Conservation (phyloP, 2,113 vertebrate genomes). For the Pomatorhinus ruficollis region DNA sequence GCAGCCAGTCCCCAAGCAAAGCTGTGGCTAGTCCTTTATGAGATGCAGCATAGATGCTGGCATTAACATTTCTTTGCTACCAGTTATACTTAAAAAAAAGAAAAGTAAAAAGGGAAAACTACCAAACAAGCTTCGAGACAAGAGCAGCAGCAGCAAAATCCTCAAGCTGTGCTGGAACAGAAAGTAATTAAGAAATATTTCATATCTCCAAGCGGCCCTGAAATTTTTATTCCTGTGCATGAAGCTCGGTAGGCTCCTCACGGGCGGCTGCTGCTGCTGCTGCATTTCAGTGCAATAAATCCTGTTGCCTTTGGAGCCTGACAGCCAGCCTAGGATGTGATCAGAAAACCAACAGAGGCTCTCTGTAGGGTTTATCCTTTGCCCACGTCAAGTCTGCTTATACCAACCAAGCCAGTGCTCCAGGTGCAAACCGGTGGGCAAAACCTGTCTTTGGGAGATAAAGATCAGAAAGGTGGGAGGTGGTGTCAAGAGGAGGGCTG, state of each 20-base stretch:
- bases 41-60: background rate
- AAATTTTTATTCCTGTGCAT: conserved; percentile 61
- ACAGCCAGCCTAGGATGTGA: conserved; percentile 68
- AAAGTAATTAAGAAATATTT: conserved; percentile 68
- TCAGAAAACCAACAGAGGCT: conserved; percentile 62
- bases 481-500: background rate
- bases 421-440: background rate
- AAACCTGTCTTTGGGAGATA: background rate
- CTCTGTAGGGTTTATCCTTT: conserved; percentile 29
- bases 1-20: background rate
- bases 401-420: background rate
- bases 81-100: background rate
- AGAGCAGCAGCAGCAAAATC: conserved; percentile 9
- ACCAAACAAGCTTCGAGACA: background rate
- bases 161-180: conserved; percentile 49
- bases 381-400: background rate
- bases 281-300: conserved; percentile 67
- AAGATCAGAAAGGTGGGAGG: background rate
- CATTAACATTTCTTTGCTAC: background rate
- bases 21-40: background rate
- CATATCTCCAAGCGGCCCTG: conserved; percentile 54
- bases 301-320: conserved; percentile 70
- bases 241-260: conserved; percentile 58
- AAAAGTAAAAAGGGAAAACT: background rate
- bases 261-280: conserved; percentile 21